Percentiles rank a stretch among this genome's conserved stretches.
phyloP scores from a whole-genome alignment of 1,140 invertebrate genomes.

The Lycorma delicatula region DNA sequence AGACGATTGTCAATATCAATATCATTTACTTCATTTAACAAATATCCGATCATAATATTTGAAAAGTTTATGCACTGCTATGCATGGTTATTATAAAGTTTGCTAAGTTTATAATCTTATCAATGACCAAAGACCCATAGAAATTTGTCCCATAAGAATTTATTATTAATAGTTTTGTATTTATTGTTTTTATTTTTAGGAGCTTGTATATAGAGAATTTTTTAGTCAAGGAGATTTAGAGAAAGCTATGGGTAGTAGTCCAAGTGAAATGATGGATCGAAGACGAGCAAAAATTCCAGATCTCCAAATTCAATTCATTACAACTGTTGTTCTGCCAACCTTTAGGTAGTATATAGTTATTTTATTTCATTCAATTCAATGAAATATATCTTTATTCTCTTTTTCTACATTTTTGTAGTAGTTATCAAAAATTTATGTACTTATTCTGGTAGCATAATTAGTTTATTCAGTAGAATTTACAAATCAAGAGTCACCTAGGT shows the following conservation, averaged over 20 bases:
- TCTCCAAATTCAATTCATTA: constrained; percentile 70
- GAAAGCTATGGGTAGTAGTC: constrained; percentile 66
- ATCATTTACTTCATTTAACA: too few relatives aligned
- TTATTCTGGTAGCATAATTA: neutral
- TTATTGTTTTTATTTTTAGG: constrained; percentile 43
- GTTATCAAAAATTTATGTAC: neutral
- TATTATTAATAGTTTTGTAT: too few relatives aligned
- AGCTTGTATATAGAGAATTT: constrained; percentile 74
- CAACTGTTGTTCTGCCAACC: constrained; percentile 7
- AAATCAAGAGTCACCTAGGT: too few relatives aligned
- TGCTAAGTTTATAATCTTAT: too few relatives aligned
- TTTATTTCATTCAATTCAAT: neutral
- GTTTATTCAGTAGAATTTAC: too few relatives aligned
- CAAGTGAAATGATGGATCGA: constrained; percentile 72
- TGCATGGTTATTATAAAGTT: too few relatives aligned
- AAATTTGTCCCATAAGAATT: too few relatives aligned
- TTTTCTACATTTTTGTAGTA: neutral
- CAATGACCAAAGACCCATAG: too few relatives aligned
- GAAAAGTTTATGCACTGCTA: too few relatives aligned
- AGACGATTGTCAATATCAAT: too few relatives aligned
- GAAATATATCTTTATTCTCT: neutral
- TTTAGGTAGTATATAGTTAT: neutral
- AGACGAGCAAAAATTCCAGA: constrained; percentile 74
- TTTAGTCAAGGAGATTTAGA: constrained; percentile 82
- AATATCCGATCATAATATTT: too few relatives aligned